These are phyloP conservation scores for Hydrochoerus hydrochaeris DNA, from an alignment of 2,113 vertebrate species.

Conservation along the genomic window DNA sequence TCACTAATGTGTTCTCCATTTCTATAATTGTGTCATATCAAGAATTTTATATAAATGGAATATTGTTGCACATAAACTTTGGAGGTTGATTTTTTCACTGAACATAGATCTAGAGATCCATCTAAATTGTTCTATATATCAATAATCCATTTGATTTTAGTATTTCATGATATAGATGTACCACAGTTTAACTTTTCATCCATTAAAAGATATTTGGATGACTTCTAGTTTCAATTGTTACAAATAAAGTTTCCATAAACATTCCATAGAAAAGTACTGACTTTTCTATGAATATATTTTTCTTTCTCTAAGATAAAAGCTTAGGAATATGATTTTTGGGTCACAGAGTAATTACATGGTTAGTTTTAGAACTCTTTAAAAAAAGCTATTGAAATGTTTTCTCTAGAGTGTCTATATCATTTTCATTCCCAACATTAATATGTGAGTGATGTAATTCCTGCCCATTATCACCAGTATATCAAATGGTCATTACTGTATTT, in stretches of 20 bases:
- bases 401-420: neutral
- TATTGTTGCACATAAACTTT: neutral
- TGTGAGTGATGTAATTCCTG: neutral
- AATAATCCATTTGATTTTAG: neutral
- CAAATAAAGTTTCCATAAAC: neutral
- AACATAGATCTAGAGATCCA: neutral
- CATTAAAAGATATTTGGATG: neutral
- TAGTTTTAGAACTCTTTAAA: neutral
- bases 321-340: neutral
- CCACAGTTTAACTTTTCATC: neutral
- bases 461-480: neutral
- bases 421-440: neutral
- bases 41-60: neutral
- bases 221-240: neutral
- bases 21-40: neutral
- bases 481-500: neutral
- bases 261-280: neutral
- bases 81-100: neutral
- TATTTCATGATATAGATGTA: neutral
- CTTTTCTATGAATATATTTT: neutral
- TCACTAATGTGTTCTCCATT: neutral
- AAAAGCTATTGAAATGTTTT: neutral
- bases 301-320: neutral
- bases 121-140: neutral
- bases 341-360: neutral